Evolutionary conservation across 23 tunicate genomes (phyloP), one percentile per base, ranked within the genome.

Genomic region (Phallusia fumigata): DNA sequence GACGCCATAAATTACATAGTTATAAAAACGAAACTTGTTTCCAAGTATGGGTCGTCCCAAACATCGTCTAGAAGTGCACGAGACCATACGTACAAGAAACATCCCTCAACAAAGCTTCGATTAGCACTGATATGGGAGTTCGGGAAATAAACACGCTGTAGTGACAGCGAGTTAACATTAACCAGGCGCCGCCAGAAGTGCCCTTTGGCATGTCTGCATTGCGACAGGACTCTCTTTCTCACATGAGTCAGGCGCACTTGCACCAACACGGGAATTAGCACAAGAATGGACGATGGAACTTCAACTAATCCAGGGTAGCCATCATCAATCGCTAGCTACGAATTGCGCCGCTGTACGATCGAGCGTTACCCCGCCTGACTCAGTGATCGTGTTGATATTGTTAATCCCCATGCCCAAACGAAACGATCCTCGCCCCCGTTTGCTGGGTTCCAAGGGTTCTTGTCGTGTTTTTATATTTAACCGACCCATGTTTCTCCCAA

Each of bases 381-480:
- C 40, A 74, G 44, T 30, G n/a, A 1, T 30, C 44, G 31, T 33
- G 77, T 74, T 74, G 36, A 33, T 74, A 74, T 74, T 74, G 77
- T 33, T 74, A 74, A 74, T 74, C 77, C 77, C 77, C 45, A 30
- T 74, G 22, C 33, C 34, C 69, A 58, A 58, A 58, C 69, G 69
- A 58, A 58, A 58, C 26, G 69, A 24, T 16, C 28, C 69, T 11
- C 69, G 69, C 26, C 69, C 69, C 69, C 69, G 28, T 58, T 58
- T 24, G 69, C 28, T 24, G 69, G 28, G 69, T 16, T 21, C 26
- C 5, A 11, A 58, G 69, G 3, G 69, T 22, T 58, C 28, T 58
- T 24, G 69, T 58, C 15, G 28, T 24, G 69, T 58, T 58, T 58
- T 58, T 58, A 58, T 58, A 58, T 58, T 58, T 21, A 58, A 24